Evolutionary conservation across 64 coral and sea anemone species (phyloP).

Genomic region (Montipora capricornis): DNA sequence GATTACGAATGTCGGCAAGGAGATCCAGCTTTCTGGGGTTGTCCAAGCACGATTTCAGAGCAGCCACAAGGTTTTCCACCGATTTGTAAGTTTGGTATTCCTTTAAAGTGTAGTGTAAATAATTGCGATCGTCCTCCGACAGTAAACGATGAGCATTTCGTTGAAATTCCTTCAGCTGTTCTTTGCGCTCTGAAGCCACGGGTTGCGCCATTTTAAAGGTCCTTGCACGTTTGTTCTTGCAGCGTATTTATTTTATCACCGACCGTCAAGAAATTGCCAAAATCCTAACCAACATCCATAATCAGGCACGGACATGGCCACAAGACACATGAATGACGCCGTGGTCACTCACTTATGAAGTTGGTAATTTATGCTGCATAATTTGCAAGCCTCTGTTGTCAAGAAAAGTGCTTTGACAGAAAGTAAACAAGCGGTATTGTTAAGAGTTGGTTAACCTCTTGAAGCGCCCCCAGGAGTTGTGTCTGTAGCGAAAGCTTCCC

Average conservation of each 20-base stretch:
- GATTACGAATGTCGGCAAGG: constrained; percentile 92
- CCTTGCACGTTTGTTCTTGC: not conserved
- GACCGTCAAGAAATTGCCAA: constrained; percentile 12
- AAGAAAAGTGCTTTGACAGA: not conserved
- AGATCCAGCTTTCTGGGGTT: constrained; percentile 94
- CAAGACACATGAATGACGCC: constrained; percentile 16
- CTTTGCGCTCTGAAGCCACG: constrained; percentile 69
- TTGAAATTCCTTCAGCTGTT: constrained; percentile 83
- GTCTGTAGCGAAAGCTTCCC: not conserved
- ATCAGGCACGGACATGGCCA: constrained; percentile 18
- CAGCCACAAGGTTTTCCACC: constrained; percentile 89
- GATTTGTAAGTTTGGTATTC: constrained; percentile 94
- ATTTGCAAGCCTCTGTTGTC: constrained; percentile 70
- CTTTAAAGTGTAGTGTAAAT: constrained; percentile 92
- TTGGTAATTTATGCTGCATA: constrained; percentile 92
- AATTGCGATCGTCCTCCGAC: constrained; percentile 90
- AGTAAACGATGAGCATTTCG: constrained; percentile 96
- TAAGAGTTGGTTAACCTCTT: not conserved
- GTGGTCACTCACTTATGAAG: not conserved
- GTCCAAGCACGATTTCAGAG: constrained; percentile 95
- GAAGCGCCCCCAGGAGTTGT: not conserved
- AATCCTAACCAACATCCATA: constrained; percentile 31
- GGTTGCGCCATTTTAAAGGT: constrained; percentile 54
- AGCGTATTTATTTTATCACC: not conserved
- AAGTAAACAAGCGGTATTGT: constrained; percentile 35